Percentiles rank a stretch among this genome's conserved stretches.
Evolutionary conservation across 2,888 invertebrate species (phyloP).

Genomic region (Molorchus minor): DNA sequence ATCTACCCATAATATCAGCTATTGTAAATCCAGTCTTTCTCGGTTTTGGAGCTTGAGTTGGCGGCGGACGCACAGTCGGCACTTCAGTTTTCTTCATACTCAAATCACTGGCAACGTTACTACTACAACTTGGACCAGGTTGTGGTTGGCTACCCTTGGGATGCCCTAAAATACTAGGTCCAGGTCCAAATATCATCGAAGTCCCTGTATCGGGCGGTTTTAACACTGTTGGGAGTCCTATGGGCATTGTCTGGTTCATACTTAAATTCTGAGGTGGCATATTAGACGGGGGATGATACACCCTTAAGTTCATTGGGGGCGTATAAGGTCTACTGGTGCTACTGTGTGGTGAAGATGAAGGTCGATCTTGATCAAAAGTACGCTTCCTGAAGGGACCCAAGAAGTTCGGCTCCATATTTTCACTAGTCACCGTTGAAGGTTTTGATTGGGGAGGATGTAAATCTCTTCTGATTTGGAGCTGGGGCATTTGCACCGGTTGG

Average conservation of each 20-base stretch:
- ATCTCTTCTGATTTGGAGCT: conserved; percentile 80
- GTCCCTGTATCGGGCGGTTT: conserved; percentile 59
- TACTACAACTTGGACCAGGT: conserved; percentile 37
- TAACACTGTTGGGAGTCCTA: conserved; percentile 47
- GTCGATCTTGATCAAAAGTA: conserved; percentile 66
- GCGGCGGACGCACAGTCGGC: conserved; percentile 51
- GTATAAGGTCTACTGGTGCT: conserved; percentile 54
- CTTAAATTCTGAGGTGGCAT: conserved; percentile 39
- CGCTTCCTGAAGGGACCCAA: conserved; percentile 68
- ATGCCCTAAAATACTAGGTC: conserved; percentile 32
- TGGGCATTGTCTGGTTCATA: conserved; percentile 47
- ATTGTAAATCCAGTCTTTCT: conserved; percentile 87
- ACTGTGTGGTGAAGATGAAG: conserved; percentile 46
- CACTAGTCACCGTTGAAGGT: conserved; percentile 59
- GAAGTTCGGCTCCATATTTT: conserved; percentile 64
- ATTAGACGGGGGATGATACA: conserved; percentile 47
- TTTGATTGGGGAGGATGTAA: conserved; percentile 67
- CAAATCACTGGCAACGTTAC: conserved; percentile 58
- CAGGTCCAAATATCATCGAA: conserved; percentile 32
- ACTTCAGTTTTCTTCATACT: conserved; percentile 60
- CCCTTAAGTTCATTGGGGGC: conserved; percentile 55
- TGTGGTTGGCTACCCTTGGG: conserved; percentile 33
- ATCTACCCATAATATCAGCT: conserved; percentile 91
- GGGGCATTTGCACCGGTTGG: conserved; percentile 55
- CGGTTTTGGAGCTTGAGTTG: conserved; percentile 63